A percentile compares a stretch with the other conserved stretches of the same genome.
phyloP scores from a whole-genome alignment of 2,888 invertebrate genomes.

The Pollenia angustigena region DNA sequence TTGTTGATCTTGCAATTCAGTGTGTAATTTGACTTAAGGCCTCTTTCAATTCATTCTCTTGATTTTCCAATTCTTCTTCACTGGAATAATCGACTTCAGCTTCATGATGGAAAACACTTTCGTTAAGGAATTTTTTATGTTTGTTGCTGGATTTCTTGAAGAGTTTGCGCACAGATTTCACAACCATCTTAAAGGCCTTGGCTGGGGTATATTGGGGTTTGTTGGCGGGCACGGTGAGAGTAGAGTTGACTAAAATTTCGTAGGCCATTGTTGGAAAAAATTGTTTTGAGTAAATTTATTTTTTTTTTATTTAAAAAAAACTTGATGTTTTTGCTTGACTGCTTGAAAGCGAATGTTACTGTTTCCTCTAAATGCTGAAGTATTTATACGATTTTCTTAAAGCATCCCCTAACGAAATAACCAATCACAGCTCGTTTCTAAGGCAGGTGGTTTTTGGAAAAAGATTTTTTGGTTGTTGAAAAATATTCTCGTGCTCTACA shows the following conservation, averaged over 20 bases:
- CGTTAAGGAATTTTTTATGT: slow-evolving; percentile 50
- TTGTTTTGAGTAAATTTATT: slow-evolving; percentile 45
- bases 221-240: slow-evolving; percentile 59
- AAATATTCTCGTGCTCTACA: slow-evolving; percentile 60
- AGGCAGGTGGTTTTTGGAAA: slow-evolving; percentile 78
- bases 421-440: slow-evolving; percentile 77
- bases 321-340: slow-evolving; percentile 30
- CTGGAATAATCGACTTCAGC: slow-evolving; percentile 24
- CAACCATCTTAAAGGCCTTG: slow-evolving; percentile 76
- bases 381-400: slow-evolving; percentile 77
- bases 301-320: slow-evolving; percentile 35
- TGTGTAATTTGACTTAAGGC: neutral
- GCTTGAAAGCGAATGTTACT: slow-evolving; percentile 76
- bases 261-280: slow-evolving; percentile 75
- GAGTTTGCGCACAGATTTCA: slow-evolving; percentile 76
- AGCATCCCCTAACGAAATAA: slow-evolving; percentile 74
- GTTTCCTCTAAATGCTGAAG: slow-evolving; percentile 37
- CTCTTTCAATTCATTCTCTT: slow-evolving; percentile 65
- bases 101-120: slow-evolving; percentile 38
- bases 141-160: slow-evolving; percentile 70
- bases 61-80: slow-evolving; percentile 66
- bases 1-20: neutral
- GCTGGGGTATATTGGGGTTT: slow-evolving; percentile 75
- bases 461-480: neutral
- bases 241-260: slow-evolving; percentile 76